Base-by-base conservation (phyloP, 2,113 vertebrate species). In the Grantiella picta region DNA sequence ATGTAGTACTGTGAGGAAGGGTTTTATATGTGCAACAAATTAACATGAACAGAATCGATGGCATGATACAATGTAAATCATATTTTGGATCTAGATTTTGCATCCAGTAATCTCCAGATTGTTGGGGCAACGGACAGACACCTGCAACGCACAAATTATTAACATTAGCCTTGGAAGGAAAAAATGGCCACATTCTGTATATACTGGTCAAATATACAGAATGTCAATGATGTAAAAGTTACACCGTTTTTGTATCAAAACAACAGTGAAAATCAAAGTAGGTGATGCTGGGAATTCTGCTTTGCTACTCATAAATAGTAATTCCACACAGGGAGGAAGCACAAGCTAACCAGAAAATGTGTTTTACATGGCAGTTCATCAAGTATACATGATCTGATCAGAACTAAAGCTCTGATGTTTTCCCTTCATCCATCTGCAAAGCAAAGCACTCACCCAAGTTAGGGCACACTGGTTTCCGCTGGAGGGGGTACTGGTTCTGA, bases 341-440 rank as follows among this genome's bases (percentile, higher is more conserved):
- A 88, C 12, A 73, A 38, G 23, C 22, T n/a, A 63, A 56, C 25
- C 21, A 87, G 65, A 45, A 64, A 66, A 73, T 19, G 8, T 35
- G 22, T 77, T 90, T 69, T 69, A 23, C 3, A 5, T 17, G 31
- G 38, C 54, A 77, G 45, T 49, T 83, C 49, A 65, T 82, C 10
- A 42, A n/a, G 29, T 38, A 72, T 2, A n/a, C 2, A 2, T 42
- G 12, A 49, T 3, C 2, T 11, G 31, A 65, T 23, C 2, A 3
- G 33, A 82, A 59, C 15, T 42, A 59, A 50, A 33, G 54, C 9
- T 42, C 4, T 49, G 16, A 24, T 64, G 9, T 21, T 84, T 89
- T 61, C 16, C 15, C 35, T 82, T 89, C 5, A 5, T 72, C 49
- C n/a, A 57, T 40, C 49, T 85, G 11, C 42, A 71, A 92, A 75